phyloP scores from a whole-genome alignment of 2,113 vertebrate species.

The Lagenorhynchus albirostris region DNA sequence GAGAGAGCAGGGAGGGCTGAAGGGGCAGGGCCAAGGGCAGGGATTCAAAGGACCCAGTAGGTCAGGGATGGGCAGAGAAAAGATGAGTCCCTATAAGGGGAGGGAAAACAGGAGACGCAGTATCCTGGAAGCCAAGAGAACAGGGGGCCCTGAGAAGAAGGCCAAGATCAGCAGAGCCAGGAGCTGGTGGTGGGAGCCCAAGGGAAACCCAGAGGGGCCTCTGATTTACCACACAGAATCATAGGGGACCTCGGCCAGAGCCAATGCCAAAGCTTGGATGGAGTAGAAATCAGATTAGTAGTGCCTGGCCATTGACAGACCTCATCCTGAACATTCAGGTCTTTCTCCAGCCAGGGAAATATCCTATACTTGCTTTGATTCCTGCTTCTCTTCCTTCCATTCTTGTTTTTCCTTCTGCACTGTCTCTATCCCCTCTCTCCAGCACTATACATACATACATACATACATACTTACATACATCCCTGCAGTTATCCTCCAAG shows the following conservation, averaged over 20 bases:
- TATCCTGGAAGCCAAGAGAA: neutral
- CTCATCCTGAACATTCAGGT: neutral
- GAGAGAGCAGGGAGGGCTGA: neutral
- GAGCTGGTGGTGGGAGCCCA: neutral
- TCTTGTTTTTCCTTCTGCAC: neutral
- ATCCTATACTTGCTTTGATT: neutral
- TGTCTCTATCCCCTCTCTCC: neutral
- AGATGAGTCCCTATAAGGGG: neutral
- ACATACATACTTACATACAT: neutral
- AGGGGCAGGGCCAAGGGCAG: neutral
- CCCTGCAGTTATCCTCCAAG: neutral
- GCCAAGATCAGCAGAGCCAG: neutral
- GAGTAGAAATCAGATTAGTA: neutral
- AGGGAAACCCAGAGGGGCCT: neutral
- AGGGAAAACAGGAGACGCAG: fast-evolving
- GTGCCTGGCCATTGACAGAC: neutral
- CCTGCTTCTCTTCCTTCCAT: neutral
- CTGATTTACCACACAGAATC: neutral
- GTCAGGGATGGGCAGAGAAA: neutral
- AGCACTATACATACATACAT: neutral
- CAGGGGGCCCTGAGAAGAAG: neutral
- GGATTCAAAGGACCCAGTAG: neutral
- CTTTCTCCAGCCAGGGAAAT: neutral
- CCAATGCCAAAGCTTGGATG: neutral
- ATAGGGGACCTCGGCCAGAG: neutral